Evolutionary conservation across 2,888 invertebrate genomes (phyloP), one percentile per base, ranked within the genome.

Genomic region (Drosophila kokeensis): DNA sequence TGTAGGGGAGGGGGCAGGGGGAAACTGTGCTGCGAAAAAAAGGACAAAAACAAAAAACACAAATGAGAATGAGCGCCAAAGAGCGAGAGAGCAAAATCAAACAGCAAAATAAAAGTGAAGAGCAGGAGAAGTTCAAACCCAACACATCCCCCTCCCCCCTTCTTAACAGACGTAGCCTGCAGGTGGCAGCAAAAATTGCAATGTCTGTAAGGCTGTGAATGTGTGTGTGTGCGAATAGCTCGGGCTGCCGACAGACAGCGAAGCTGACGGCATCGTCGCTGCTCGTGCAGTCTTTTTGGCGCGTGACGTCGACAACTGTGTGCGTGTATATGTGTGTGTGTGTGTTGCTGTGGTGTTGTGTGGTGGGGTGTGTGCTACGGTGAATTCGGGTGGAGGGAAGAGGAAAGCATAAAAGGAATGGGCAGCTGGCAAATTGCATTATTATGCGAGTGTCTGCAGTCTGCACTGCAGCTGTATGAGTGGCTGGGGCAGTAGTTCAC

Each of bases 381-480:
- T 57, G 57, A 57, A 45, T 30, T 32, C 55, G 18, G 29, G 27
- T 27, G 50, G 58, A n/a, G 38, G 60, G 60, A 30, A 36, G 45
- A 30, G 42, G 49, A 49, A 57, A 34, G 55, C n/a, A 27, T 54
- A 8, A 55, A 55, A 38, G 32, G 59, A 53, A 61, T 64, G 73
- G 83, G 86, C 86, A 88, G 89, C 82, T 84, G 90, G 90, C 91
- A 90, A 91, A 91, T 92, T 91, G 91, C 90, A 91, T 92, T 91
- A 91, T 92, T 91, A 91, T 90, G 90, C 91, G 86, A 91, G 90
- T 92, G 91, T 91, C 92, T 91, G 91, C 91, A 92, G 90, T 90
- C 91, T 91, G 90, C 83, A 91, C 77, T 89, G 79, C 85, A 85
- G 83, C 69, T 82, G 77, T 72, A 48, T 67, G 48, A 54, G 32